Base-by-base conservation (phyloP, 2,888 invertebrate genomes). In the Cactoblastis cactorum region DNA sequence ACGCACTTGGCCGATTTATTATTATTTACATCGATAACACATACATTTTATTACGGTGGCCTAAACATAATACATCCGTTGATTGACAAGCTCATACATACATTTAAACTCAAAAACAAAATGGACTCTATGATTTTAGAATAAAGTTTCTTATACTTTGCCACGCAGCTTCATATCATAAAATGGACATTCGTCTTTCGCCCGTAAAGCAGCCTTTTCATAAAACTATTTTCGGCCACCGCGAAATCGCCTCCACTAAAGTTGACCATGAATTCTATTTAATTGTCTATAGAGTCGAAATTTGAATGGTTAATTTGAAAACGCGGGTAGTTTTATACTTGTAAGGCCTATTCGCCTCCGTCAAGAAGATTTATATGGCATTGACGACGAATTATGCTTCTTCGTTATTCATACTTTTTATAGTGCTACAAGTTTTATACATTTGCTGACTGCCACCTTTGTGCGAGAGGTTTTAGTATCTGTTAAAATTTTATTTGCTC, bases 211-310 rank as follows among this genome's bases (percentile, higher is more conserved):
- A 38, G 50, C 37, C 38, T 51, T 45, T 45, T 51, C 45, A 51
- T 51, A 51, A 45, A 51, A 45, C 45, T 45, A 45, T 45, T 38
- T 56, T 53, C 52, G 37, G 43, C 50, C 53, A 53, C 34, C 8
- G 32, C 41, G 38, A 47, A 34, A 37, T 34, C 12, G 24, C 45
- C n/a, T 18, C 41, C 19, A 2, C 11, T 8, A 15, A 50, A 19
- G 11, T 14, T 12, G n/a, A 28, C 18, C 14, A 14, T 9, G 2
- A n/a, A 17, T 17, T 45, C 43, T 57, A 54, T 43, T 1, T 0
- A 0, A 5, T 0, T 12, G 0, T 0, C 1, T 6, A 48, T 53
- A 55, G 15, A 34, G 53, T 34, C 12, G 11, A 53, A 24, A 41
- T 39, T 55, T 4, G 37, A 14, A 6, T 19, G 8, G 0, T 9